Conservation (phyloP, 2,888 invertebrate genomes). For the Falcaria lacertinaria region DNA sequence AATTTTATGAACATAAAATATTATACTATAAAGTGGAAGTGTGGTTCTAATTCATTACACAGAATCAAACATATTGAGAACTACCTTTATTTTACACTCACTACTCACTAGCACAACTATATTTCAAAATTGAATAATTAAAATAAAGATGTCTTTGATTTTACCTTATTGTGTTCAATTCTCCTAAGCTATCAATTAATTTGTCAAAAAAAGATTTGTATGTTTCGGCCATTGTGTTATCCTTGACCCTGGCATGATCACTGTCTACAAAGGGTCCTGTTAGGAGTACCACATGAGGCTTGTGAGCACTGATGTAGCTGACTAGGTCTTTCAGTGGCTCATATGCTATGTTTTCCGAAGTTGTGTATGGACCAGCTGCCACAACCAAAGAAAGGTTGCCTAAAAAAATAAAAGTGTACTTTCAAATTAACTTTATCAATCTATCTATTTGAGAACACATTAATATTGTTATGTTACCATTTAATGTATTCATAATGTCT, state of each 20-base stretch:
- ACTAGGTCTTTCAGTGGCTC: conserved; percentile 90
- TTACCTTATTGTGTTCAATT: conserved; percentile 79
- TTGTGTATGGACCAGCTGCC: conserved; percentile 91
- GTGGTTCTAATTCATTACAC: no score
- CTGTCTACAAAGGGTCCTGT: conserved; percentile 92
- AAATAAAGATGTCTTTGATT: conserved; percentile 22
- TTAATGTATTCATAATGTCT: conserved; percentile 55
- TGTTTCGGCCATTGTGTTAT: conserved; percentile 81
- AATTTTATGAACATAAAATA: no score
- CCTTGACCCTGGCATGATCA: conserved; percentile 81
- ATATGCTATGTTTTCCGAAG: conserved; percentile 86
- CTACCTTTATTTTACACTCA: no score
- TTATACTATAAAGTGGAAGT: no score
- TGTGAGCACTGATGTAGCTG: conserved; percentile 81
- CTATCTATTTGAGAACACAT: no score
- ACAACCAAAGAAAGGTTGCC: conserved; percentile 84
- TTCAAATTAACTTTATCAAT: no score
- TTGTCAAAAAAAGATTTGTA: conserved; percentile 88
- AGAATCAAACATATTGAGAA: no score
- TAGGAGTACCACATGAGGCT: conserved; percentile 89
- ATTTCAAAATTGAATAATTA: no score
- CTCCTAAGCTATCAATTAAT: conserved; percentile 82
- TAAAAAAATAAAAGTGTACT: conserved; percentile 19
- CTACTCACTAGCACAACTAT: no score
- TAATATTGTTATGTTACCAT: conserved; percentile 43